Evolutionary conservation across 2,113 vertebrate genomes (phyloP), one percentile per base, ranked within the genome.

Genomic region (Marcusenius ussheri): DNA sequence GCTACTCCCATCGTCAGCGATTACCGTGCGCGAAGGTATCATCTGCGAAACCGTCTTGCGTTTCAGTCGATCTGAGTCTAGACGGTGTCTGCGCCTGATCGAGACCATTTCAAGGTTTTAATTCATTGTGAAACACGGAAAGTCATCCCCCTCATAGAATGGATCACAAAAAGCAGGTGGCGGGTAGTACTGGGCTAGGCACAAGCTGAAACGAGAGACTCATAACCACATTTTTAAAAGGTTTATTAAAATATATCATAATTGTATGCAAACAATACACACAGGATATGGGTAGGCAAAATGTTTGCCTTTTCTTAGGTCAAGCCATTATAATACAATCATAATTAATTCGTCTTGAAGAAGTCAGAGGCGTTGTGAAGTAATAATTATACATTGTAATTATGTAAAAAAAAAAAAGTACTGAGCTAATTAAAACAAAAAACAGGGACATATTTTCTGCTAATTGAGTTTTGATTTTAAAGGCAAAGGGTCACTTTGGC

Each of bases 351-450:
- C 1, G 10, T 70, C 62, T 70, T 70, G 62, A 70, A 70, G 10
- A 70, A 70, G 62, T 70, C 62, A 70, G n/a, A 70, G 62, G n/a
- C n/a, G 10, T 70, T 70, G n/a, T 31, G 62, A 70, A 70, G 62
- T 70, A 70, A 70, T 70, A 70, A 70, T 70, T 70, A 70, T 70
- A 70, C 62, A 70, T 70, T 70, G 62, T 70, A 70, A 70, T 70
- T 70, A 70, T 70, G 62, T 31, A 13, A 56, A 70, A 66, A 62
- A 58, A n/a, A n/a, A 66, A 31, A 70, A 31, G 27, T 70, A 27
- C 19, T 31, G 62, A 70, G 62, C 27, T 70, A 70, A 70, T 70
- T 70, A 70, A 70, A 31, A 31, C 62, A 70, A 70, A 66, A 66
- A 70, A 70, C n/a, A 70, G 62, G n/a, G 3, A 70, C 62, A 70